phyloP scores from a whole-genome alignment of 2,113 vertebrate genomes.

The Saccopteryx leptura region DNA sequence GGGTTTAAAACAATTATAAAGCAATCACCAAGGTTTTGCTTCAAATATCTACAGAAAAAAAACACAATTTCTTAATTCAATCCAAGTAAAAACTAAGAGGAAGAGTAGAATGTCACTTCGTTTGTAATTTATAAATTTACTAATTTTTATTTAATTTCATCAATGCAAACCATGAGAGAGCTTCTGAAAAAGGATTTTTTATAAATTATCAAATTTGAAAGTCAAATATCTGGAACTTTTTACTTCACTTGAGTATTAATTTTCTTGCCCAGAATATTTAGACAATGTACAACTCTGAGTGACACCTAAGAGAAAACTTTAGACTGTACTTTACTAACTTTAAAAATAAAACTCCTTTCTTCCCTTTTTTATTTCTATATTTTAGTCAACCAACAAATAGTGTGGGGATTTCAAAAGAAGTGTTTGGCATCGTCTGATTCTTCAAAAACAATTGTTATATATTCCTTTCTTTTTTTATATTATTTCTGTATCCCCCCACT shows the following conservation, averaged over 20 bases:
- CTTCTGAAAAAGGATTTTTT: conserved; percentile 72
- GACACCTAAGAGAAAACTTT: not conserved
- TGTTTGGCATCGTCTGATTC: not conserved
- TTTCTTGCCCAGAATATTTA: conserved; percentile 28
- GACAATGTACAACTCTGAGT: not conserved
- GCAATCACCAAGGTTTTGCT: not conserved
- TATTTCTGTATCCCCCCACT: not conserved
- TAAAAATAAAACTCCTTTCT: not conserved
- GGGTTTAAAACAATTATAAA: not conserved
- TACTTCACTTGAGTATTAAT: not conserved
- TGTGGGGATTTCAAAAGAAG: not conserved
- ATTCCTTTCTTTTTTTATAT: not conserved
- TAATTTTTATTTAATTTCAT: conserved; percentile 51
- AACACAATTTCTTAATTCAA: not conserved
- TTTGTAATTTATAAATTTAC: conserved; percentile 41
- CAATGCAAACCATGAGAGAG: conserved; percentile 44
- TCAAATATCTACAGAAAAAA: not conserved
- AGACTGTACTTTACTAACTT: rapidly evolving
- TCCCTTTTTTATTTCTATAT: not conserved
- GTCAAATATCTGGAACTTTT: conserved; percentile 43
- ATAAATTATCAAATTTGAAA: conserved; percentile 32
- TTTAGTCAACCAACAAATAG: not conserved
- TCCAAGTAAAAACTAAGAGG: conserved; percentile 33
- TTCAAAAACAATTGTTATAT: not conserved
- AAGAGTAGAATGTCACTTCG: not conserved